These are phyloP conservation scores for Hylaeus anthracinus DNA, from an alignment of 1,140 invertebrate species.

Conservation along the genomic window DNA sequence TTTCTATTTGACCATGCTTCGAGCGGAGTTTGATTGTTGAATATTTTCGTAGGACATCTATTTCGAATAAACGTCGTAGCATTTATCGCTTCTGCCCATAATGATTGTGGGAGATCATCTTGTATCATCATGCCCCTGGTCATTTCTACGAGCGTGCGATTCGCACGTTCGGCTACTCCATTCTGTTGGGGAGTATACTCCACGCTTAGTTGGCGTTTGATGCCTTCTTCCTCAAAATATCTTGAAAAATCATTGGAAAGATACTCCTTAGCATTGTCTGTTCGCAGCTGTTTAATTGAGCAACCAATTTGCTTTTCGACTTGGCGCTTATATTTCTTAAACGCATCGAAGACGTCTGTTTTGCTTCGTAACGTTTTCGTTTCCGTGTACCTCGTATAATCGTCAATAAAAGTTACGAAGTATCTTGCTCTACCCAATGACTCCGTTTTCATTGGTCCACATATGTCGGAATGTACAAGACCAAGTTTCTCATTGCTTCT, in stretches of 20 bases:
- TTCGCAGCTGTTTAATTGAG: too few relatives aligned
- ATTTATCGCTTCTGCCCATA: slow-evolving; percentile 33
- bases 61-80: slow-evolving; percentile 18
- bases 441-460: background rate
- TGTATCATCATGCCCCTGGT: slow-evolving; percentile 19
- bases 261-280: background rate
- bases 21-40: slow-evolving; percentile 49
- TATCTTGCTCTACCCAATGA: too few relatives aligned
- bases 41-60: slow-evolving; percentile 7
- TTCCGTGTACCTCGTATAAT: too few relatives aligned
- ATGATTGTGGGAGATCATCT: background rate
- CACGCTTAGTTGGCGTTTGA: slow-evolving; percentile 24
- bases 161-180: slow-evolving; percentile 72
- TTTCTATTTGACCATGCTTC: slow-evolving; percentile 31
- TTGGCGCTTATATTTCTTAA: too few relatives aligned
- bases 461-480: slow-evolving; percentile 19
- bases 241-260: background rate
- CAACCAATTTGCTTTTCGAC: too few relatives aligned
- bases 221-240: slow-evolving; percentile 12
- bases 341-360: too few relatives aligned
- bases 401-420: too few relatives aligned
- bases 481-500: background rate
- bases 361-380: too few relatives aligned
- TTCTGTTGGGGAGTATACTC: slow-evolving; percentile 74
- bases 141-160: slow-evolving; percentile 64